Evolutionary conservation across 2,113 vertebrate genomes (phyloP), one percentile per base, ranked within the genome.

Genomic region (Pangasianodon hypophthalmus): DNA sequence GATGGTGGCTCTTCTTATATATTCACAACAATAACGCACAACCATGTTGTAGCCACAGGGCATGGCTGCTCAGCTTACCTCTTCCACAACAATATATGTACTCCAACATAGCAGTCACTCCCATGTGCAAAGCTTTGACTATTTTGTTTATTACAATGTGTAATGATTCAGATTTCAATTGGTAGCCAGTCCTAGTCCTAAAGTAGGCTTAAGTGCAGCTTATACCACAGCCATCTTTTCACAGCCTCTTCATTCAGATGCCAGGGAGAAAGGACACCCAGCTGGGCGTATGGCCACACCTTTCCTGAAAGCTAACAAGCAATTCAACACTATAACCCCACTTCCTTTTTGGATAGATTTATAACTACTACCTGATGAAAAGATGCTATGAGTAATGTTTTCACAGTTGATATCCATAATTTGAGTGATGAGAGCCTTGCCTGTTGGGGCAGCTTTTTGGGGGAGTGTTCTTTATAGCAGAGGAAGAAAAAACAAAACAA

Each of bases 301-400:
- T 75, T 91, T 93, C 89, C 91, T 90, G 87, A 87, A 90, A 77
- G 54, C 88, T 88, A 60, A 83, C 79, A 79, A 62, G 9, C 77
- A 69, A 88, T 62, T 90, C 58, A 84, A 81, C 48, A 80, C 88
- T 44, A 73, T 85, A 87, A 62, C 77, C 32, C 62, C 13, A 82
- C 88, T 90, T 91, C 91, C 52, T 75, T 54, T 87, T 62, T 90
- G 79, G 91, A 90, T 62, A 16, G 91, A 92, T 90, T 89, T 87
- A 62, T 41, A 89, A 91, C 90, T 95, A 95, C 94, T 93, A 77
- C 46, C 50, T 84, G 79, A 79, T 87, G 80, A 90, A 87, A 86
- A 77, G 77, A 75, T 84, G 26, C 26, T 82, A 62, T 29, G 62
- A 75, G 9, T 58, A 60, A 88, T 87, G 80, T 91, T 89, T 90